Evolutionary conservation across 1,140 invertebrate genomes (phyloP), one percentile per base, ranked within the genome.

Genomic region (Halesus radiatus): DNA sequence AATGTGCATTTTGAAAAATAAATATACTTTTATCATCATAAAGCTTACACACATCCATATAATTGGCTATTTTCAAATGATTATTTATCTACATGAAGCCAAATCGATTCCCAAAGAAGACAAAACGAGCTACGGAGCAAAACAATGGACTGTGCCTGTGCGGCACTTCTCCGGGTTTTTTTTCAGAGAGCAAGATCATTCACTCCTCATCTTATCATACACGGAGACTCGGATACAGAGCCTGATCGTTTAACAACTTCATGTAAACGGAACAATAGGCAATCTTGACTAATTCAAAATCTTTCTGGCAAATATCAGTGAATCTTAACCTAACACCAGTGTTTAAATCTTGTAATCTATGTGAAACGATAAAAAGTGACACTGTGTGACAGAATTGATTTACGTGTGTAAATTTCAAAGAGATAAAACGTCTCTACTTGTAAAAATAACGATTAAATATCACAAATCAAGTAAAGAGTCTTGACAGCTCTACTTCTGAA

Each of bases 41-140:
- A 83, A 83, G 80, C 82, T 81, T 81, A 83, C 82, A 83, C 82
- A 83, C 82, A 83, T 83, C 82, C 82, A 83, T 54, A 81, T 81
- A 83, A 79, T 83, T 81, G 82, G 82, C 82, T 83, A 81, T 81
- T 37, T 56, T 50, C 78, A 60, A 78, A 80, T 74, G 62, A 77
- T 77, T 82, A n/a, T 54, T 72, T 15, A 52, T 74, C 79, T 79
- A 76, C 70, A 78, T 75, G 64, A 83, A 83, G 82, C 82, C 80
- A 83, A 83, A 83, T 83, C 82, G 82, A 83, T 83, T 81, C 77
- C 78, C 82, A 81, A 80, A 80, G 80, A 83, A 83, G 80, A 81
- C 80, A 83, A 80, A 81, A 83, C 79, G 74, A 70, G 64, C 82
- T 83, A 83, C 82, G 20, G 26, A 76, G 77, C 56, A 77, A 73